These are phyloP conservation scores for Pararge aegeria DNA, from an alignment of 1,140 invertebrate genomes.

Conservation along the genomic window DNA sequence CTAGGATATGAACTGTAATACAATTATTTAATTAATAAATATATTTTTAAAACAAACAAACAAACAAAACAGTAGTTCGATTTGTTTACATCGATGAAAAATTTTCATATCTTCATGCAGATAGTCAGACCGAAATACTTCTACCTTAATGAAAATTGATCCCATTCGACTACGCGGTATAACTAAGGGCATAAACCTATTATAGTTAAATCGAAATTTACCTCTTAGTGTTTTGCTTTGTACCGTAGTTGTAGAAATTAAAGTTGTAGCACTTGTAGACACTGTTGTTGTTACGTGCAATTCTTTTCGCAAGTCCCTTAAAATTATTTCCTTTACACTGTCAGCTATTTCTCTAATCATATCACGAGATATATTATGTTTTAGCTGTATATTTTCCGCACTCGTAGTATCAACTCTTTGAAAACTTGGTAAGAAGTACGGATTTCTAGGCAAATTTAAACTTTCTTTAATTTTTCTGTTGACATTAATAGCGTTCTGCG, in stretches of 20 bases:
- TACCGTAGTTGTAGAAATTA: slow-evolving; percentile 12
- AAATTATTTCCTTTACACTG: slow-evolving; percentile 50
- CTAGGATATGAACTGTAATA: no score
- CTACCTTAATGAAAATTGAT: no score
- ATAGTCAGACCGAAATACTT: no score
- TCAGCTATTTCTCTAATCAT: slow-evolving; percentile 56
- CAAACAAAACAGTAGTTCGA: no score
- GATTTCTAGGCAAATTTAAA: background rate
- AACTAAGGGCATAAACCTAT: background rate
- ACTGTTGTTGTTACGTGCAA: slow-evolving; percentile 20
- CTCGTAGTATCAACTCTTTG: background rate
- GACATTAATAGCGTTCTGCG: background rate
- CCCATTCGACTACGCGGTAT: no score
- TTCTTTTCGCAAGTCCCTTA: slow-evolving; percentile 51
- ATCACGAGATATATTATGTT: slow-evolving; percentile 32
- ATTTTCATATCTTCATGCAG: no score
- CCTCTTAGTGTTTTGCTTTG: background rate
- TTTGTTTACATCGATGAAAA: no score
- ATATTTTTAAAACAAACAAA: no score
- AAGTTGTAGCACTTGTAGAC: slow-evolving; percentile 16
- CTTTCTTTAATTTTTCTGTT: background rate
- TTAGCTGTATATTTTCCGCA: background rate
- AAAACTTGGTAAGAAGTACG: background rate
- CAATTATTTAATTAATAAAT: no score
- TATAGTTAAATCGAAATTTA: slow-evolving; percentile 7